Base-by-base conservation (phyloP, 2,888 invertebrate genomes). In the Octodonta nipae region DNA sequence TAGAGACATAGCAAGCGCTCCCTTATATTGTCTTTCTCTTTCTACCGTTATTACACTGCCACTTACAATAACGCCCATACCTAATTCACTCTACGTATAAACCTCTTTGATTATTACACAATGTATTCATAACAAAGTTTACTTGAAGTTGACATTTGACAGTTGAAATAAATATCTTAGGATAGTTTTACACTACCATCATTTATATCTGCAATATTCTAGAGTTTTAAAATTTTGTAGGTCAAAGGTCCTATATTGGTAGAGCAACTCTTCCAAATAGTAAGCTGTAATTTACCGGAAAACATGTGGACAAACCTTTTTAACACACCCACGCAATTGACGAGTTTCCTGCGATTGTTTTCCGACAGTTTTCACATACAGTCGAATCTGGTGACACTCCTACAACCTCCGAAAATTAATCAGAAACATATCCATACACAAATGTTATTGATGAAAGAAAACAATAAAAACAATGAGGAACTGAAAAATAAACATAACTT, bases 301-400 rank as follows among this genome's bases (percentile, higher is more conserved):
- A 49, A 34, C 30, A 53, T 60, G 49, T 86, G 84, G 80, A 73
- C 79, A 50, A 79, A 78, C 52, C 79, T 91, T 66, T 91, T 92
- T 52, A 89, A 89, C 57, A 89, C 86, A 3, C 79, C 87, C 0
- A 80, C 81, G 34, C 92, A 93, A 63, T 67, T 93, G 45, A 78
- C 80, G 30, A 88, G 89, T 28, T 92, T 93, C 58, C 66, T 93
- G 32, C 82, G 87, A 60, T 75, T 93, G 65, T 89, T 92, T 58
- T 83, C 89, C n/a, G 86, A 91, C 59, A 78, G 86, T 50, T 92
- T 92, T 64, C 85, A 87, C 58, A 87, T 93, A 40, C 89, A 92
- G 58, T 76, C 87, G 32, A 91, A 92, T 67, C 73, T 89, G 61
- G 87, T 89, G 50, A 85, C 85, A 35, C 64, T 88, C 44, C 71